Conservation (phyloP, 2,797 vertebrate species). For the Merluccius polli region DNA sequence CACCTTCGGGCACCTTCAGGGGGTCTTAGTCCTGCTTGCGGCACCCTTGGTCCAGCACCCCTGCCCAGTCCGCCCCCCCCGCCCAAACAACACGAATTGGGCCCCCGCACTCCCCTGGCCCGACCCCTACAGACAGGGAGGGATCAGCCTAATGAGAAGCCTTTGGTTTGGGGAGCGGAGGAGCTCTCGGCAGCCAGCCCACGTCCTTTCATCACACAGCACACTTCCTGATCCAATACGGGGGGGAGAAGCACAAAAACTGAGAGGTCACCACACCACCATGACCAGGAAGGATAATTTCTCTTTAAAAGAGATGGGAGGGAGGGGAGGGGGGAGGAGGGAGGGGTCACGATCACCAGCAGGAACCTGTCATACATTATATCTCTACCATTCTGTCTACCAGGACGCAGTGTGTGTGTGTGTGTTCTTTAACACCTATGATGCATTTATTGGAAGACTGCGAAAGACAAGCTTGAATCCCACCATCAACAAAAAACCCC, state of each 20-base stretch:
- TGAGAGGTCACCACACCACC: constrained; percentile 17
- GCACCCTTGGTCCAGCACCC: constrained; percentile 29
- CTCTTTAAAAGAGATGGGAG: constrained; percentile 22
- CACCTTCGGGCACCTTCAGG: constrained; percentile 34
- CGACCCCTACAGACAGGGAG: constrained; percentile 42
- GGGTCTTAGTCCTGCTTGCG: constrained; percentile 39
- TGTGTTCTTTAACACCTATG: constrained; percentile 1
- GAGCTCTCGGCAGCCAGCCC: constrained; percentile 14
- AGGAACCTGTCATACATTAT: constrained; percentile 12
- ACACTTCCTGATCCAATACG: constrained; percentile 25
- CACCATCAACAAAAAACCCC: neutral
- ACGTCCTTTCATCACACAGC: constrained; percentile 17
- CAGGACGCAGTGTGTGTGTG: neutral
- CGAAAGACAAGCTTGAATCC: neutral
- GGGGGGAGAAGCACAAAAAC: constrained; percentile 17
- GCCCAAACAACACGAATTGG: too few relatives aligned
- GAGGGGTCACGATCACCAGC: constrained; percentile 2
- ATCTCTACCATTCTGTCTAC: neutral
- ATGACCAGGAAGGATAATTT: constrained; percentile 21
- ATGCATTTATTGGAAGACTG: neutral
- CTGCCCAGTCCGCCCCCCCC: constrained; percentile 15
- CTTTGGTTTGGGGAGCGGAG: constrained; percentile 44
- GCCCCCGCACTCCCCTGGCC: constrained; percentile 20
- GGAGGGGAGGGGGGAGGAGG: neutral
- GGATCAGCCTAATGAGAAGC: constrained; percentile 65